Conservation (phyloP, 2,888 invertebrate genomes). For the Macrophya annulata region DNA sequence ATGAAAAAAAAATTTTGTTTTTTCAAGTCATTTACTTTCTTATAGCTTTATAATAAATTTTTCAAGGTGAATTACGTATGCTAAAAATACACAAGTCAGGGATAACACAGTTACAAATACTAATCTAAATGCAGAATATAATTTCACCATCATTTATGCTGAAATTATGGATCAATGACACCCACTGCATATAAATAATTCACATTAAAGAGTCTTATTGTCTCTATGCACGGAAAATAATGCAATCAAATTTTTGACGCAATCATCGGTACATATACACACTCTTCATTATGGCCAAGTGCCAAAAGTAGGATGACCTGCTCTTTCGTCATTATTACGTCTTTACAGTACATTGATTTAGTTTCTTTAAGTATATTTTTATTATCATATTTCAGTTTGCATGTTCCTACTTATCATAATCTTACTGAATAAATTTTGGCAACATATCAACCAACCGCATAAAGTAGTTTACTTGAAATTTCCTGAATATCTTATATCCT, state of each 20-base stretch:
- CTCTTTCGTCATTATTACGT: background rate
- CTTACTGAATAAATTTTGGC: background rate
- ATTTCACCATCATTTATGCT: background rate
- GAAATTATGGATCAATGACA: conserved; percentile 25
- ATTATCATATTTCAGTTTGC: background rate
- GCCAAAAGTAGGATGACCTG: conserved; percentile 19
- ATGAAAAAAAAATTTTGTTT: too few species aligned
- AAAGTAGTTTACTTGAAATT: background rate
- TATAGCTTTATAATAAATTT: background rate
- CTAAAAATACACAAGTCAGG: background rate
- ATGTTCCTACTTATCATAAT: background rate
- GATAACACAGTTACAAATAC: background rate
- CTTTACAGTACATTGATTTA: background rate
- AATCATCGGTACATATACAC: background rate
- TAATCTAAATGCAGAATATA: background rate
- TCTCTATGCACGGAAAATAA: conserved; percentile 19
- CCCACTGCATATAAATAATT: conserved; percentile 13
- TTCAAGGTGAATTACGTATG: background rate
- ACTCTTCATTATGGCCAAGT: conserved; percentile 11
- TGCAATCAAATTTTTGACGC: conserved; percentile 42
- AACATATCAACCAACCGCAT: background rate
- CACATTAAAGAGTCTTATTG: background rate
- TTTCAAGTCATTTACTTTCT: too few species aligned
- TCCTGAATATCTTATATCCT: background rate
- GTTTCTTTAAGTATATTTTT: background rate